Evolutionary conservation across 2,113 vertebrate species (phyloP), one percentile per base, ranked within the genome.

Genomic region (Sprattus sprattus): DNA sequence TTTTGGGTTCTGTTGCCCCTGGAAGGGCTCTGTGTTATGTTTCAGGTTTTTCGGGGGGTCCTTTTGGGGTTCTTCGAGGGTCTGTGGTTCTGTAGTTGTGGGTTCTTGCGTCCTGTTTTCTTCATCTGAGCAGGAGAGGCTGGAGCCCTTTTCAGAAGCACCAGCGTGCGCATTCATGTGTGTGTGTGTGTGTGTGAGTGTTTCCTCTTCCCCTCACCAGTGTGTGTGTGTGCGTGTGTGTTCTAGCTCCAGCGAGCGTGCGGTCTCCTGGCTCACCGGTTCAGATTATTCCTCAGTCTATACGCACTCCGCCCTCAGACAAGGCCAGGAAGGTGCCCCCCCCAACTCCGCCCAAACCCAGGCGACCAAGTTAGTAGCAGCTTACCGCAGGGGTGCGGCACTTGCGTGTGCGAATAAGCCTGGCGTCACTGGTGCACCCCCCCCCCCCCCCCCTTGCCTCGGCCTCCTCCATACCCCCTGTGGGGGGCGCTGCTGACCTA

Each of bases 361-460:
- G 94, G 45, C 95, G 94, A 95, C 95, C 95, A 95, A 92, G 90
- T 97, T 95, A 96, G 96, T 96, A 95, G n/a, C 93, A 94, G 90
- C 91, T 25, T 2, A 1, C 57, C 57, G 81, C 67, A 85, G 90
- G 91, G 90, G 88, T 4, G 87, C 88, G 91, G 91, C 92, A 87
- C 89, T 90, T 92, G 87, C 90, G 91, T 93, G 92, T 83, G 82
- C 89, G 13, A 4, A 18, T 4, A 54, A 54, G 13, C 52, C 52
- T 54, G 52, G 52, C 52, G 16, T 4, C 52, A 13, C 50, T 75
- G 85, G 50, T 49, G 45, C 82, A 85, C 50, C 18, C 75, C 67
- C 46, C 45, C 64, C 28, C 75, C 10, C 32, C 13, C 78, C 50
- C 11, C 39, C 20, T 50, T 49, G 75, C 64, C 16, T 50, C 25